phyloP scores from a whole-genome alignment of 1,140 invertebrate genomes.

The Tenebrio molitor region DNA sequence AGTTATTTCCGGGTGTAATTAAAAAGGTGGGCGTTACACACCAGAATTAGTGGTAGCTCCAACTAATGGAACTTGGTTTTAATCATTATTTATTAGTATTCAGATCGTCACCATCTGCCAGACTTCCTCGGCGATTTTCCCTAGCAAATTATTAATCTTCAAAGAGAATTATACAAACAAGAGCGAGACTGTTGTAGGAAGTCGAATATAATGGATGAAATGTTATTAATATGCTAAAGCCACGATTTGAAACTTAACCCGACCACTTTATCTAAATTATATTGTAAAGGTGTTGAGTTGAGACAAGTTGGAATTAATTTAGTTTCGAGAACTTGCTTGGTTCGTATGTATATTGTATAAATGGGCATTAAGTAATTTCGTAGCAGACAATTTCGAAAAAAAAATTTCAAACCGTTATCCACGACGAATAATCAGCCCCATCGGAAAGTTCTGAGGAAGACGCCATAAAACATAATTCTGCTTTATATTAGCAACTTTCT shows the following conservation, averaged over 20 bases:
- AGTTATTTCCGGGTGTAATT: too few relatives aligned
- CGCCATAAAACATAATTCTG: background rate
- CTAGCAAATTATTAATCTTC: background rate
- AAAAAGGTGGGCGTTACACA: too few relatives aligned
- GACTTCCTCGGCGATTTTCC: too few relatives aligned
- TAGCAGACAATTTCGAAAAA: too few relatives aligned
- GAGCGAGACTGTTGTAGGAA: background rate
- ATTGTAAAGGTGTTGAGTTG: background rate
- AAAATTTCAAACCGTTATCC: too few relatives aligned
- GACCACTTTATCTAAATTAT: background rate
- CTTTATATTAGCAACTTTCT: background rate
- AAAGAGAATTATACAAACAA: background rate
- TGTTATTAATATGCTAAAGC: slow-evolving; percentile 2
- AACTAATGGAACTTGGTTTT: background rate
- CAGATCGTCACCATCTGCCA: too few relatives aligned
- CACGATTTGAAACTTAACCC: background rate
- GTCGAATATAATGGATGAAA: background rate
- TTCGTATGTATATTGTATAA: slow-evolving; percentile 13
- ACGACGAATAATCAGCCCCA: too few relatives aligned
- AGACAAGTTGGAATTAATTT: slow-evolving; percentile 15
- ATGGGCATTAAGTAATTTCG: background rate
- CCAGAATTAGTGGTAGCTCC: too few relatives aligned
- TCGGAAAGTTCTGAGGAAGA: too few relatives aligned
- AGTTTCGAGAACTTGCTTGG: slow-evolving; percentile 7
- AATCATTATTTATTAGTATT: background rate